A percentile compares a stretch with the other conserved stretches of the same genome.
These are phyloP conservation scores for Oxyteleia sp. DNA, from an alignment of 2,888 invertebrate genomes.

Conservation along the genomic window DNA sequence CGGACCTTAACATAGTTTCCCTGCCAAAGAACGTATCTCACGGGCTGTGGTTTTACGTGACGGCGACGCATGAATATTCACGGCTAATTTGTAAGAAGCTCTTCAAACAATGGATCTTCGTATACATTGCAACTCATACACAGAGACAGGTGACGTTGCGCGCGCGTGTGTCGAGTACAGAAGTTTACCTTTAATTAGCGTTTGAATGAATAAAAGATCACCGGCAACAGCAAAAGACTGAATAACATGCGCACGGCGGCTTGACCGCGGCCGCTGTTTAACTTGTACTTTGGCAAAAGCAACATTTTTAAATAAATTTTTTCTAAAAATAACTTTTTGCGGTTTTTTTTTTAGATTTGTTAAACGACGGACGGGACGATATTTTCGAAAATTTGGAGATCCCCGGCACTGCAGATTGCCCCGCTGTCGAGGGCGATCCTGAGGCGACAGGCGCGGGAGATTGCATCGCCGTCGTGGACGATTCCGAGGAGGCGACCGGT, in stretches of 20 bases:
- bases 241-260: conserved; percentile 67
- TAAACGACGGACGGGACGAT: too few species aligned
- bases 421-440: too few species aligned
- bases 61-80: conserved; percentile 85
- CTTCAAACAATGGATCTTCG: conserved; percentile 82
- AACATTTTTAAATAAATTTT: conserved; percentile 68
- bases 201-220: conserved; percentile 84
- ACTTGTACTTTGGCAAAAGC: conserved; percentile 56
- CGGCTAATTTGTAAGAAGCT: conserved; percentile 86
- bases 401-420: too few species aligned
- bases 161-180: conserved; percentile 75
- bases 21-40: conserved; percentile 70
- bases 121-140: conserved; percentile 72
- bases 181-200: conserved; percentile 86
- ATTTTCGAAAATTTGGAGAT: too few species aligned
- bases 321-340: too few species aligned
- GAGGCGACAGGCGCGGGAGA: too few species aligned
- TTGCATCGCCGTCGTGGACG: too few species aligned
- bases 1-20: conserved; percentile 71
- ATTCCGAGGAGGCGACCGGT: too few species aligned
- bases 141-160: conserved; percentile 65
- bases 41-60: conserved; percentile 74
- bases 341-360: too few species aligned
- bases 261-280: conserved; percentile 59
- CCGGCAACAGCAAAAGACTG: conserved; percentile 74